Evolutionary conservation across 2,797 vertebrate genomes (phyloP).

Genomic region (Lacerta agilis): DNA sequence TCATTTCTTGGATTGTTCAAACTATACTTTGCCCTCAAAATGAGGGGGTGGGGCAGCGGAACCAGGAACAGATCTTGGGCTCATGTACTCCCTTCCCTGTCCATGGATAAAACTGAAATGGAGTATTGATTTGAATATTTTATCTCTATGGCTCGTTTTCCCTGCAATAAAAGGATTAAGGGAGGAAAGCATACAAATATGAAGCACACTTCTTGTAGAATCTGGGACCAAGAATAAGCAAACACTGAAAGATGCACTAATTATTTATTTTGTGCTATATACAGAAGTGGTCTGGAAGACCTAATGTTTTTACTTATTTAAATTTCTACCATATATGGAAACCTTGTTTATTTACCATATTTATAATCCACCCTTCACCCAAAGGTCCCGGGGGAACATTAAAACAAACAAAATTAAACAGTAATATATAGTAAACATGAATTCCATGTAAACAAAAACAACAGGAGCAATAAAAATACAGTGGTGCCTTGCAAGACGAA

Average conservation of each 20-base stretch:
- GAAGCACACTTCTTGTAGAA: not conserved
- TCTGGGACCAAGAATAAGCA: not conserved
- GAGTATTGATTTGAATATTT: not conserved
- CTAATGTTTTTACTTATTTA: not conserved
- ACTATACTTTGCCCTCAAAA: not conserved
- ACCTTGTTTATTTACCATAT: not conserved
- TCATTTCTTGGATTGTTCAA: not conserved
- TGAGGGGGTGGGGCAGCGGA: too few relatives aligned
- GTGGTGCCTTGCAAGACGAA: too few relatives aligned
- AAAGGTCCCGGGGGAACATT: too few relatives aligned
- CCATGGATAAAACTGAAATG: not conserved
- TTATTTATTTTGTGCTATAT: not conserved
- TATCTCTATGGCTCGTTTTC: not conserved
- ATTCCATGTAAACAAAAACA: too few relatives aligned
- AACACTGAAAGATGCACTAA: too few relatives aligned
- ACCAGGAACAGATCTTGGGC: not conserved
- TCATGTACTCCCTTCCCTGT: not conserved
- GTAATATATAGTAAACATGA: too few relatives aligned
- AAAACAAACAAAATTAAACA: too few relatives aligned
- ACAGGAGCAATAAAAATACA: too few relatives aligned
- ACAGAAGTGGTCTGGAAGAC: not conserved
- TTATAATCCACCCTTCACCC: too few relatives aligned
- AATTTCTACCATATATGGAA: not conserved
- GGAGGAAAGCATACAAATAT: not conserved
- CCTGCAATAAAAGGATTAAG: not conserved